Percentiles rank a stretch among this genome's conserved stretches.
Conservation (phyloP, 2,797 vertebrate species). For the Pseudochromis fuscus region DNA sequence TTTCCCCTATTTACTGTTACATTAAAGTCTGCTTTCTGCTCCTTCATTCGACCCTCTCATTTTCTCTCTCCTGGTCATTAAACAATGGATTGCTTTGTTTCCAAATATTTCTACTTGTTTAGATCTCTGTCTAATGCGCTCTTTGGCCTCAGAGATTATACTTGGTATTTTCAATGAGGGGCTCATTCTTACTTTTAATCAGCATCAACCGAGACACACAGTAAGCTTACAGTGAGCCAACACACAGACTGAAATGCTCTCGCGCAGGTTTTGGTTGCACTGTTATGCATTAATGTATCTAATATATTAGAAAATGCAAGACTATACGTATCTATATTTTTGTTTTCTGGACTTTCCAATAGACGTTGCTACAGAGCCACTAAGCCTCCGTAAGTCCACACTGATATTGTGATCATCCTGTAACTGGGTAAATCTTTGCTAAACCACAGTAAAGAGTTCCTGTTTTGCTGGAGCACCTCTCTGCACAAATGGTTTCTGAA, state of each 20-base stretch:
- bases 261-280: slow-evolving; percentile 6
- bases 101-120: slow-evolving; percentile 68
- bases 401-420: slow-evolving; percentile 18
- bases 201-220: slow-evolving; percentile 29
- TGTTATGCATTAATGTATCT: slow-evolving; percentile 17
- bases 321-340: not conserved
- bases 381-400: not conserved
- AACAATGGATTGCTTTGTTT: slow-evolving; percentile 72
- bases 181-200: slow-evolving; percentile 58
- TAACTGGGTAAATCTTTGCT: slow-evolving; percentile 31
- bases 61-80: slow-evolving; percentile 27
- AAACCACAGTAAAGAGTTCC: slow-evolving; percentile 28
- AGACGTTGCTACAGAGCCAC: not conserved
- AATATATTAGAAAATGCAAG: slow-evolving; percentile 9
- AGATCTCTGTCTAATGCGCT: slow-evolving; percentile 59
- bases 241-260: slow-evolving; percentile 17
- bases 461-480: slow-evolving; percentile 13
- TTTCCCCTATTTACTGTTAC: slow-evolving; percentile 12
- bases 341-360: slow-evolving; percentile 5
- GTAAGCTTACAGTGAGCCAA: slow-evolving; percentile 27
- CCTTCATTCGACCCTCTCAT: slow-evolving; percentile 24
- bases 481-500: not conserved
- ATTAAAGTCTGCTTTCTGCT: not conserved
- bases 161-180: slow-evolving; percentile 48
- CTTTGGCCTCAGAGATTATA: slow-evolving; percentile 67